Conservation (phyloP, 2,113 vertebrate species). For the Gymnocephalus cernua region DNA sequence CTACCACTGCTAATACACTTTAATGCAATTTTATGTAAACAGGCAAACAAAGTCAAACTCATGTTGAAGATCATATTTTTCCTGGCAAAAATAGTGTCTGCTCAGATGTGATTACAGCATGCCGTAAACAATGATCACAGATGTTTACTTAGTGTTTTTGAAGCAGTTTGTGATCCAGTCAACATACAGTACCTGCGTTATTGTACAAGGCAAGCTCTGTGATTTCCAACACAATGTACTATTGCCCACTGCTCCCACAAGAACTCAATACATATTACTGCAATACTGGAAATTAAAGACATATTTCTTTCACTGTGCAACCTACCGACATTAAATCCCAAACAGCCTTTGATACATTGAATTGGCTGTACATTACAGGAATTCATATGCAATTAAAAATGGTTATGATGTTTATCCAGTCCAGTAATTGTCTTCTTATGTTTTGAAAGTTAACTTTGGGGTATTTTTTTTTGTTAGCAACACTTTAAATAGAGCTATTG, state of each 20-base stretch:
- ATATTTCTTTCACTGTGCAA: slow-evolving; percentile 9
- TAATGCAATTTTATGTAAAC: neutral
- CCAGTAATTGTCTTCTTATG: slow-evolving; percentile 23
- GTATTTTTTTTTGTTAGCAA: slow-evolving; percentile 19
- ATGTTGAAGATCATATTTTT: neutral
- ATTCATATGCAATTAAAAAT: slow-evolving; percentile 22
- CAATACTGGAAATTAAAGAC: neutral
- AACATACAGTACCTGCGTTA: slow-evolving; percentile 7
- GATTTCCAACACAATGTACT: slow-evolving; percentile 2
- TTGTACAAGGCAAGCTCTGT: slow-evolving; percentile 2
- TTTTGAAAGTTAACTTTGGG: slow-evolving; percentile 38
- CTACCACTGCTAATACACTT: neutral
- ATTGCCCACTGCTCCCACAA: neutral
- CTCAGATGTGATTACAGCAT: neutral
- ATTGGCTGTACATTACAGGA: neutral
- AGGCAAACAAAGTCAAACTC: slow-evolving; percentile 1
- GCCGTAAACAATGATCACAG: neutral
- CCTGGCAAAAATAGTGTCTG: neutral
- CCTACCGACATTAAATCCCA: neutral
- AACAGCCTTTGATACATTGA: neutral
- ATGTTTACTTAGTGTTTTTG: slow-evolving; percentile 1
- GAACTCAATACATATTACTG: slow-evolving; percentile 2
- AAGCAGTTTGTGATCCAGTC: neutral
- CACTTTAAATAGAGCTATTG: slow-evolving; percentile 64
- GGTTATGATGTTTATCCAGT: slow-evolving; percentile 33